A percentile compares a stretch with the other conserved stretches of the same genome.
phyloP scores from a whole-genome alignment of 2,797 vertebrate genomes.

The Prunella strophiata region DNA sequence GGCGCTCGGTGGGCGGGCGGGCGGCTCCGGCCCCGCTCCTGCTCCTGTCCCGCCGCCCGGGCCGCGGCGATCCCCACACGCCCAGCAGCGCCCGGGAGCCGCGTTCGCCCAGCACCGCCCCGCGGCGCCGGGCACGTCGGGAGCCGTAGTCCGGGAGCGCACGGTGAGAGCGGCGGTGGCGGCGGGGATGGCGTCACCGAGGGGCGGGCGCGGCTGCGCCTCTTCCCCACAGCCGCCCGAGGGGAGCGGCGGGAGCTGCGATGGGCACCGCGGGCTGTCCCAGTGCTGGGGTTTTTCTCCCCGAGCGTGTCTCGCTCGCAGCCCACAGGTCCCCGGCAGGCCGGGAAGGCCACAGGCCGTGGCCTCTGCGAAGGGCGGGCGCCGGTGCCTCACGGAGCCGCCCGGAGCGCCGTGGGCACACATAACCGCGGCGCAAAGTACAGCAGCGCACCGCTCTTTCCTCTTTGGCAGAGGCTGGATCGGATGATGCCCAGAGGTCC shows the following conservation, averaged over 20 bases:
- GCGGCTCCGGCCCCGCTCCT: neutral
- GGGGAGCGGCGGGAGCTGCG: accelerated
- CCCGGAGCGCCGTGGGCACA: accelerated
- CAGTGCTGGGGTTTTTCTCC: accelerated
- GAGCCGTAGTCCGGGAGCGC: neutral
- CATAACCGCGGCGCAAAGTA: accelerated
- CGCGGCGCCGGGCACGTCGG: neutral
- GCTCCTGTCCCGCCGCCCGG: neutral
- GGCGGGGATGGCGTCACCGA: neutral
- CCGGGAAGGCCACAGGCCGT: neutral
- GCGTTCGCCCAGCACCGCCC: neutral
- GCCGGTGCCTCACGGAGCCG: neutral
- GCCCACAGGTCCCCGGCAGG: too few species aligned
- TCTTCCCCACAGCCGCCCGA: neutral
- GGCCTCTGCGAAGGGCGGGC: neutral
- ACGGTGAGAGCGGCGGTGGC: neutral
- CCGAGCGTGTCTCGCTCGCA: neutral
- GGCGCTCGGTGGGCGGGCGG: neutral
- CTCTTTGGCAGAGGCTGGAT: neutral
- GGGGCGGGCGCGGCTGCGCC: neutral
- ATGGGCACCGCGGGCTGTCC: accelerated
- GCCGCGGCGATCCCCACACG: neutral
- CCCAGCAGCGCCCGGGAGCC: neutral
- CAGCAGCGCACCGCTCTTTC: accelerated
- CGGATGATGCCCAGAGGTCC: neutral